Evolutionary conservation across 2,888 invertebrate genomes (phyloP).

Genomic region (Trilocha varians): DNA sequence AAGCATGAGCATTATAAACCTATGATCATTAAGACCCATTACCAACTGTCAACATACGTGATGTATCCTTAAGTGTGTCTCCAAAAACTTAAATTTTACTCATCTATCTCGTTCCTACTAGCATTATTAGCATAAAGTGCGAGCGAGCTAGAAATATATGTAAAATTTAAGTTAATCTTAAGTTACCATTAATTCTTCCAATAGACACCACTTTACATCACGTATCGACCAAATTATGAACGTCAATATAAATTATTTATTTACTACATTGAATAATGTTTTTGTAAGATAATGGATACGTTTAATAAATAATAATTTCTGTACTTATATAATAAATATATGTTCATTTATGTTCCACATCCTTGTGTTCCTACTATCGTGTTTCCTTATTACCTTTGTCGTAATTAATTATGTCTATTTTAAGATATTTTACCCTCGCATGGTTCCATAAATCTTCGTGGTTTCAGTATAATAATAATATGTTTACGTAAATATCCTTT

Average conservation of each 20-base stretch:
- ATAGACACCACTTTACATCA: neutral
- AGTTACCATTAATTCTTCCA: neutral
- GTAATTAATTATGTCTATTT: conserved; percentile 2
- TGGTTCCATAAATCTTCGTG: neutral
- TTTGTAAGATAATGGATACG: conserved; percentile 61
- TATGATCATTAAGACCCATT: conserved; percentile 52
- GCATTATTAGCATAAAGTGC: neutral
- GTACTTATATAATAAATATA: conserved; percentile 44
- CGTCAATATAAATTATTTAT: conserved; percentile 57
- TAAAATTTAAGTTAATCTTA: conserved; percentile 1
- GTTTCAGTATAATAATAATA: neutral
- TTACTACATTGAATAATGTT: conserved; percentile 48
- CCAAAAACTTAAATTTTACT: conserved; percentile 8
- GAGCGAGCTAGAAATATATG: neutral
- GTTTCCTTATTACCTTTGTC: conserved; percentile 5
- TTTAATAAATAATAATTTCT: conserved; percentile 67
- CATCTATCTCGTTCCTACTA: conserved; percentile 11
- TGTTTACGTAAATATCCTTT: too few relatives aligned
- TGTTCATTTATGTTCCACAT: conserved; percentile 36
- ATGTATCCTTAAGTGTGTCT: conserved; percentile 25
- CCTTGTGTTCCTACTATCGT: conserved; percentile 8
- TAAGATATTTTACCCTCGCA: neutral
- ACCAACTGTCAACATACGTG: conserved; percentile 52
- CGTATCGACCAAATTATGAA: conserved; percentile 34
- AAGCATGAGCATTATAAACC: conserved; percentile 79